A percentile compares a stretch with the other conserved stretches of the same genome.
These are phyloP conservation scores for Eucriotettix oculatus DNA, from an alignment of 2,888 invertebrate genomes.

Conservation along the genomic window DNA sequence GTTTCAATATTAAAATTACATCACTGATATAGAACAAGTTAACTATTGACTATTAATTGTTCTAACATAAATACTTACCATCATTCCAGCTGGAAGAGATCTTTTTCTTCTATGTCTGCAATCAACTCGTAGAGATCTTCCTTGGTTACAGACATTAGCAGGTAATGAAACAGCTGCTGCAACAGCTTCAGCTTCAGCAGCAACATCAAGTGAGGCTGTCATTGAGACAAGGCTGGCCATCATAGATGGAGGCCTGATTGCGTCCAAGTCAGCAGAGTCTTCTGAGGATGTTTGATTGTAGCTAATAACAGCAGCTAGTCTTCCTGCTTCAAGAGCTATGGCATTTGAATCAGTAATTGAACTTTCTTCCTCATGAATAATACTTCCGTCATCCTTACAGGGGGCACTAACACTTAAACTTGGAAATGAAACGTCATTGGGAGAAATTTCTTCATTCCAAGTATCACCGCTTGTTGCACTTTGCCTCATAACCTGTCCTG, in stretches of 20 bases:
- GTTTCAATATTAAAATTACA: too few species aligned
- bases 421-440: constrained; percentile 65
- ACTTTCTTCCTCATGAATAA: constrained; percentile 24
- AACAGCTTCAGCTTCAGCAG: constrained; percentile 4
- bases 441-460: constrained; percentile 66
- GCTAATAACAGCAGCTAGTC: constrained; percentile 39
- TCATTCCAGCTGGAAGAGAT: constrained; percentile 48
- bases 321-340: constrained; percentile 60
- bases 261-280: constrained; percentile 50
- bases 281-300: too few species aligned
- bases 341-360: constrained; percentile 47
- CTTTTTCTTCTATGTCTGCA: constrained; percentile 39
- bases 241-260: constrained; percentile 59
- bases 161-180: constrained; percentile 16
- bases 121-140: constrained; percentile 1
- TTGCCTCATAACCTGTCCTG: constrained; percentile 22
- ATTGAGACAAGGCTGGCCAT: constrained; percentile 49
- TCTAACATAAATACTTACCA: constrained; percentile 31
- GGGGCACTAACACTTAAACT: constrained; percentile 64
- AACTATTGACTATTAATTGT: too few species aligned
- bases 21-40: too few species aligned
- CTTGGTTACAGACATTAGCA: constrained; percentile 1
- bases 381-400: constrained; percentile 26
- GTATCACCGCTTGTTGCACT: constrained; percentile 38
- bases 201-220: constrained; percentile 27